Base-by-base conservation (phyloP, 2,113 vertebrate species). In the Chunga burmeisteri region DNA sequence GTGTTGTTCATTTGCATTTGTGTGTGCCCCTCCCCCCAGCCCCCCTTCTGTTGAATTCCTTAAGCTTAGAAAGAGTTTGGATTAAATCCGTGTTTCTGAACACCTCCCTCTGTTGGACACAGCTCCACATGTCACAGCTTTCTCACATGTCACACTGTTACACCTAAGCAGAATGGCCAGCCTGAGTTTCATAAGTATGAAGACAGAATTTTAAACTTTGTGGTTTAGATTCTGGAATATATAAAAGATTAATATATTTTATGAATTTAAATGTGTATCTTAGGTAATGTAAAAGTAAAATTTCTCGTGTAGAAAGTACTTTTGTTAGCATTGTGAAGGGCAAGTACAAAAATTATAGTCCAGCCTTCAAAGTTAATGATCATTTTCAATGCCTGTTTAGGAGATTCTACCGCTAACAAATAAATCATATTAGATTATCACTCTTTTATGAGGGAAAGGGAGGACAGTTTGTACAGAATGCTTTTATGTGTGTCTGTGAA, bases 81-180 rank as follows among this genome's bases (percentile, higher is more conserved):
- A 85, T 29, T 40, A 70, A 80, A 86, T 92, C 78, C 0, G 0
- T 19, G 15, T 53, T 92, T 89, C 70, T 47, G 86, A 96, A 85
- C 83, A 95, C 78, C 94, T 85, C 94, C 91, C 93, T 95, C 91
- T 97, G 58, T 96, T 91, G 91, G 94, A 94, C 91, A 68, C 32
- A 65, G 58, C 89, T 90, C 59, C 75, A 81, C 71, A 86, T 67
- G 79, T 91, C 79, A 66, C 89, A 90, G 70, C 58, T 77, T 81
- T 82, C 91, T 95, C 84, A 70, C 25, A 72, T 77, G 49, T 77
- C 95, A 49, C 26, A 6, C 58, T 62, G 1, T 3, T 25, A 49
- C 12, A 17, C 9, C 16, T 32, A 53, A 79, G 62, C n/a, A 77
- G 62, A 72, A 50, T 0, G 5, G 47, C 38, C 86, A 75, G 66